Base-by-base conservation (phyloP, 2,113 vertebrate species). In the Hippocampus mohnikei region DNA sequence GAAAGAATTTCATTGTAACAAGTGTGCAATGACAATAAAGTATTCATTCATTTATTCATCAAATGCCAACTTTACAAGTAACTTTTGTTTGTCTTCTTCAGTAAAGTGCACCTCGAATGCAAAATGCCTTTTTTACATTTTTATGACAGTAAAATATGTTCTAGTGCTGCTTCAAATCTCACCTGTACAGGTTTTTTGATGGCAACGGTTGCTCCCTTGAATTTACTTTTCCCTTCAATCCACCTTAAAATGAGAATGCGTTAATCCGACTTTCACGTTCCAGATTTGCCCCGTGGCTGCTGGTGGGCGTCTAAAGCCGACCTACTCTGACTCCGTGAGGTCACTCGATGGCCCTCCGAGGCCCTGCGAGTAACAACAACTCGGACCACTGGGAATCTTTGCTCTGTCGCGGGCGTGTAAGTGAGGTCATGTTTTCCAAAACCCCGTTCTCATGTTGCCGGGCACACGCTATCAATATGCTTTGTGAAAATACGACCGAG, bases 401-500 rank as follows among this genome's bases (percentile, higher is more conserved):
- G 56, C 72, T 62, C 73, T 82, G 77, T 81, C 15, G 29, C 33
- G 60, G 63, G 42, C 76, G 52, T 11, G 75, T 84, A 59, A 59
- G 79, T 87, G 88, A 90, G 88, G 84, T 90, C 87, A 91, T 89
- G 81, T 85, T 90, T 89, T 85, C 85, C 84, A 79, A 72, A 75
- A 77, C 48, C 69, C 77, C 77, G 81, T 76, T 78, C 73, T 81
- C 23, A 27, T 84, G 87, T 85, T 85, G 79, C 69, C 74, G 46
- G 66, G 78, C 48, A 56, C 71, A 77, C 81, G 81, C 77, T 80
- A 84, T 84, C 86, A 90, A 84, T 67, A 68, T 56, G 81, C 81
- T 88, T 33, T 85, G 84, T 89, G 82, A 86, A 84, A 88, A 88
- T 84, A 89, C 69, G 70, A 72, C 56, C 5, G 42, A 66, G 79